phyloP scores from a whole-genome alignment of 2,797 vertebrate species.

The Nyctibius grandis region DNA sequence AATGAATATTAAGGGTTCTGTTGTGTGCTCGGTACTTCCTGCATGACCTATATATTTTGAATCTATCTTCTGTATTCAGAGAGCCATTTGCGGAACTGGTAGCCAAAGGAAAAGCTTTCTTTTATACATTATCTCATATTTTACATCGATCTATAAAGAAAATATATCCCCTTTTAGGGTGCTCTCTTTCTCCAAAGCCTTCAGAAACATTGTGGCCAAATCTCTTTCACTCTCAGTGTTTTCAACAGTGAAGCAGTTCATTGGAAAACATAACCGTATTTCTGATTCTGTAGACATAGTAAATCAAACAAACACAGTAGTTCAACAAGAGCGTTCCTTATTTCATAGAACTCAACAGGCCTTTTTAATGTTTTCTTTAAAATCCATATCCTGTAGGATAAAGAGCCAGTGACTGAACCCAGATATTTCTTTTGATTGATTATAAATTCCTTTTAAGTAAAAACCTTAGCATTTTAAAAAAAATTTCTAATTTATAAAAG shows the following conservation, averaged over 20 bases:
- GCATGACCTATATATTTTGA: fast-evolving
- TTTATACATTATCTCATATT: background rate
- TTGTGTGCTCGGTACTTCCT: background rate
- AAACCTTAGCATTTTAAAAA: background rate
- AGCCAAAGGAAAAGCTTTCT: background rate
- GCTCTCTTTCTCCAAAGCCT: background rate
- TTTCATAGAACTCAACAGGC: background rate
- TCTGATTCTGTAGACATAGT: background rate
- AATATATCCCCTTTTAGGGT: background rate
- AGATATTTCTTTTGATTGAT: background rate
- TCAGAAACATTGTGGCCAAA: background rate
- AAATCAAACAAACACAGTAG: background rate
- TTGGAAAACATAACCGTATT: background rate
- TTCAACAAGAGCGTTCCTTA: background rate
- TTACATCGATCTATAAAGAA: background rate
- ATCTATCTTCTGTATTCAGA: fast-evolving
- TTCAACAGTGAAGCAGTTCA: background rate
- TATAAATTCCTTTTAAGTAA: background rate
- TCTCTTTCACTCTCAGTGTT: background rate
- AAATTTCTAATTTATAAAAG: background rate
- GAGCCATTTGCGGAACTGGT: background rate
- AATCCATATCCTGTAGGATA: background rate
- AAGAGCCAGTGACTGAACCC: background rate
- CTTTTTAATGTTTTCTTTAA: background rate
- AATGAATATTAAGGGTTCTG: background rate